Evolutionary conservation across 2,113 vertebrate genomes (phyloP).

Genomic region (Cacatua alba): DNA sequence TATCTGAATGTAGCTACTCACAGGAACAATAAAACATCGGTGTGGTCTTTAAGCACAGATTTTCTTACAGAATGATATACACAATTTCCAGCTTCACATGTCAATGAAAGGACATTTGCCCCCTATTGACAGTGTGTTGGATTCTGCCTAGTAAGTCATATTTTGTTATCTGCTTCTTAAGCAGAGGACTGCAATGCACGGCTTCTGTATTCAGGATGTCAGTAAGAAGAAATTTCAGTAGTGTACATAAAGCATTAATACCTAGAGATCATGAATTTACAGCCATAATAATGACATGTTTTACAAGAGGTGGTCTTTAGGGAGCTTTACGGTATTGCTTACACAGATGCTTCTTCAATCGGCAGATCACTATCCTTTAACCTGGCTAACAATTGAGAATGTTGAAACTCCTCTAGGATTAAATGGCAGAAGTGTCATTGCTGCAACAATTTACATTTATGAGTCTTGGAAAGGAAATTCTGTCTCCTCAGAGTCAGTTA

Average conservation of each 20-base stretch:
- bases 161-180: not conserved
- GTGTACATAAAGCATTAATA: not conserved
- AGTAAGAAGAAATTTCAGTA: not conserved
- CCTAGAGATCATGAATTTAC: not conserved
- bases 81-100: not conserved
- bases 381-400: not conserved
- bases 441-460: not conserved
- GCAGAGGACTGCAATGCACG: not conserved
- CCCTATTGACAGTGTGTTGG: not conserved
- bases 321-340: not conserved
- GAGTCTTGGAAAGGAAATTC: not conserved
- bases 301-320: not conserved
- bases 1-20: accelerated
- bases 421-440: not conserved
- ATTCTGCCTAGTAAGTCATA: not conserved
- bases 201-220: not conserved
- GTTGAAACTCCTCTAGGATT: not conserved
- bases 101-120: not conserved
- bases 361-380: not conserved
- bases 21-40: not conserved
- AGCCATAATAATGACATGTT: not conserved
- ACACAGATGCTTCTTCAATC: not conserved
- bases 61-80: not conserved
- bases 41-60: not conserved
- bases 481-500: not conserved